Base-by-base conservation (phyloP, 1,140 invertebrate genomes). In the Megalopta genalis region DNA sequence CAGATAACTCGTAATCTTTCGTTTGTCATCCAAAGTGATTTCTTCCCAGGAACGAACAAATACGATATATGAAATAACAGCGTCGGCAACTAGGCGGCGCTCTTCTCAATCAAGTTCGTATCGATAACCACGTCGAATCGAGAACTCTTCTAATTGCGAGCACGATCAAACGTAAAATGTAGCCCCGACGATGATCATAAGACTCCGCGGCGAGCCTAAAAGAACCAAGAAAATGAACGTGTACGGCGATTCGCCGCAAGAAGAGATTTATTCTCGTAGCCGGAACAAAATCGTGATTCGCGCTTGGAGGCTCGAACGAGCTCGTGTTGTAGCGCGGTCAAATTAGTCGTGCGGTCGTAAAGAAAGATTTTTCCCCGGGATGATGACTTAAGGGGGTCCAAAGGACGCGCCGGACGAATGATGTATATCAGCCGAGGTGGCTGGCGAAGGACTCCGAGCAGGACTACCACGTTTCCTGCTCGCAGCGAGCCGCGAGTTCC, bases 261-360 rank as follows among this genome's bases (percentile, higher is more conserved):
- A 21, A 49, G 23, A 63, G 57, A 62, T 72, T 72, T 72, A 59
- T 63, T 9, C 39, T 27, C 7, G 39, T 72, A 62, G 39, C 37
- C 39, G 70, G 70, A 72, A 63, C 23, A 63, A 63, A 72, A 63
- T 72, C 59, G 39, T 21, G 70, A 63, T 27, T 63, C 39, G 59
- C 18, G 18, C 39, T 49, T 27, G 18, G 32, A 57, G 49, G 39
- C 57, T 71, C 54, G 54, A 57, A n/a, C 18, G 32, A 4, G 7
- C 64, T 66, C 64, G 64, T 37, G n/a, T 42, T 66, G 21, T 46
- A 62, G 12, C 39, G 42, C 39, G 25, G 42, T 18, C 18, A 37
- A 52, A 64, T 52, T 73, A 73, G 59, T 49, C 69, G 21, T 42
- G 39, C 59, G 23, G 25, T 64, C 71, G 39, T 71, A 71, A 62